A percentile compares a stretch with the other conserved stretches of the same genome.
Conservation (phyloP, 2,797 vertebrate genomes). For the Gastrophryne carolinensis region DNA sequence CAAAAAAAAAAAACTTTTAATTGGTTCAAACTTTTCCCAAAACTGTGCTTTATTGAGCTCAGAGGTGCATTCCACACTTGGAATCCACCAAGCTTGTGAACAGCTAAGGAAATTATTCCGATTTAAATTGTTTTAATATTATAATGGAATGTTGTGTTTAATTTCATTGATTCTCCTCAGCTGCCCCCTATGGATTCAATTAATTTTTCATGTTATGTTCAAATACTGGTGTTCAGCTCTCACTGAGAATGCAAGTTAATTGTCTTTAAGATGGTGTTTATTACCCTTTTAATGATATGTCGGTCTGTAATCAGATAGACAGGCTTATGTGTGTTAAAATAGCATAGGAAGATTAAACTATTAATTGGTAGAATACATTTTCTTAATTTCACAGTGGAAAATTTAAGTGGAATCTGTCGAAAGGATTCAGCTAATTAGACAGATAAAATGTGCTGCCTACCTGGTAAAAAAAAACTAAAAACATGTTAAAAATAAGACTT, state of each 20-base stretch:
- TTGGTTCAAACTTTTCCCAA: too few relatives aligned
- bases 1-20: too few relatives aligned
- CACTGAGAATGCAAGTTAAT: neutral
- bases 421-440: neutral
- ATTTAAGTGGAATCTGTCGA: neutral
- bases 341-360: neutral
- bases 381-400: neutral
- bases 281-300: neutral
- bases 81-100: too few relatives aligned
- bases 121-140: too few relatives aligned
- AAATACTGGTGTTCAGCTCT: neutral
- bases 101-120: too few relatives aligned
- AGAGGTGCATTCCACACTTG: too few relatives aligned
- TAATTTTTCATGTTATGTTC: neutral
- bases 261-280: neutral
- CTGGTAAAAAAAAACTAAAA: neutral
- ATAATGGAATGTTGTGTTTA: neutral
- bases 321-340: neutral
- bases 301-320: neutral
- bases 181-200: neutral
- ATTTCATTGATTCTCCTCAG: neutral
- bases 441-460: neutral
- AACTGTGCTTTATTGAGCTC: too few relatives aligned
- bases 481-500: neutral
- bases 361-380: neutral